These are phyloP conservation scores for Sitophilus oryzae DNA, from an alignment of 1,140 invertebrate genomes.

Conservation along the genomic window DNA sequence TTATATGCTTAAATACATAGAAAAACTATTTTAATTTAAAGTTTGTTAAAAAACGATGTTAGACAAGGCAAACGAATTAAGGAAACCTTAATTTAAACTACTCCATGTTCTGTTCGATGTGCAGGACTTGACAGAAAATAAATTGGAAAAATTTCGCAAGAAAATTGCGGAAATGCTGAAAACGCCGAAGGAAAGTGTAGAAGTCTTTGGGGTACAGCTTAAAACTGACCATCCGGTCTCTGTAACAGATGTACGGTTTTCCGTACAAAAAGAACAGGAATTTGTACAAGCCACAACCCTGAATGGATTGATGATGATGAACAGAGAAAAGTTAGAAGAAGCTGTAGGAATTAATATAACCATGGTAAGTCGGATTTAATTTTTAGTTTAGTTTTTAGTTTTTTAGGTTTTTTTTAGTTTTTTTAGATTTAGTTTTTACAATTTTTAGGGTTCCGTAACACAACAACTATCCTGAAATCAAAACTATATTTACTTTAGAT, in stretches of 20 bases:
- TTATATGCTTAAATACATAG: too few species aligned
- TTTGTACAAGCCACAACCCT: background rate
- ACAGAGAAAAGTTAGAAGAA: background rate
- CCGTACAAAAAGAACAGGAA: background rate
- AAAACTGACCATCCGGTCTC: background rate
- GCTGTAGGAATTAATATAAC: background rate
- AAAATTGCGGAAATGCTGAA: background rate
- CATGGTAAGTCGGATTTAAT: background rate
- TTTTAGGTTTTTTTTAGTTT: too few species aligned
- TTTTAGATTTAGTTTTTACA: too few species aligned
- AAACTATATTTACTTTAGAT: too few species aligned
- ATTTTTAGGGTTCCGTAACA: too few species aligned
- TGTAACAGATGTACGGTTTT: background rate
- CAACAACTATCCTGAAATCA: too few species aligned
- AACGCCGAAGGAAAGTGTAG: background rate
- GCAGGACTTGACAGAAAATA: background rate
- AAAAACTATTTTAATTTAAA: too few species aligned
- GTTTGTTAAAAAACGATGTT: too few species aligned
- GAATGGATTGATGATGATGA: background rate
- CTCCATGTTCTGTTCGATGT: too few species aligned
- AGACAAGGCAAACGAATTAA: too few species aligned
- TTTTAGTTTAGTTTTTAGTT: too few species aligned
- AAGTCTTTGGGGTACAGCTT: background rate
- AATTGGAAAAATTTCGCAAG: background rate
- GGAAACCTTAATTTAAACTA: too few species aligned